A percentile compares a stretch with the other conserved stretches of the same genome.
These are phyloP conservation scores for Alentia gelatinosa DNA, from an alignment of 2,888 invertebrate species.

Conservation along the genomic window DNA sequence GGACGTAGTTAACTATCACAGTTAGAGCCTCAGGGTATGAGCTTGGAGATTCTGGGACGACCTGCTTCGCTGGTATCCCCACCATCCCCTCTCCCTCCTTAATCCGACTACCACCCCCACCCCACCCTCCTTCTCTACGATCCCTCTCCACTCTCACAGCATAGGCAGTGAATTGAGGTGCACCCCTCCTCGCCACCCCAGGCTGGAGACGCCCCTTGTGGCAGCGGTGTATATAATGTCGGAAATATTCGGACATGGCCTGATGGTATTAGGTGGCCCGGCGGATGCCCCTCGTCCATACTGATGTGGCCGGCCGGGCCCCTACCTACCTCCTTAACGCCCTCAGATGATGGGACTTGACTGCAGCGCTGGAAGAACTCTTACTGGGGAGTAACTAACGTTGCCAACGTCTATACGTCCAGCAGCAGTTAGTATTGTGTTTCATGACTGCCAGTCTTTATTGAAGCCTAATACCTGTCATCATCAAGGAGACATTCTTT, in stretches of 20 bases:
- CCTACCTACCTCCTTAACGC: background rate
- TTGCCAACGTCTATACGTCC: no score
- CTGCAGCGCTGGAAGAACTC: background rate
- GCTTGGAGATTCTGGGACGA: no score
- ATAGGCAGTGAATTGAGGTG: no score
- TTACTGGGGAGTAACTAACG: no score
- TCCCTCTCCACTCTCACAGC: background rate
- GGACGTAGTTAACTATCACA: no score
- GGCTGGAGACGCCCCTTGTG: background rate
- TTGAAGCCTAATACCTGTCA: no score
- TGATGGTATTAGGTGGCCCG: background rate
- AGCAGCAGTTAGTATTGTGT: no score
- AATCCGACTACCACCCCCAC: no score
- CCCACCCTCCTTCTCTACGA: background rate
- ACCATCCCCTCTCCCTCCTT: background rate
- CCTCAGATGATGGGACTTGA: background rate
- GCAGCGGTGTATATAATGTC: background rate
- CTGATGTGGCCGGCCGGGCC: background rate
- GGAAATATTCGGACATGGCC: background rate
- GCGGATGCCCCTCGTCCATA: background rate
- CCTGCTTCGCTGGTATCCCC: no score
- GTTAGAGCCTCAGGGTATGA: no score
- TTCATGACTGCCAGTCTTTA: no score
- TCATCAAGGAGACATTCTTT: no score
- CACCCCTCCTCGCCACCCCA: background rate